Evolutionary conservation across 2,113 vertebrate genomes (phyloP), one percentile per base, ranked within the genome.

Genomic region (Marmota flaviventris): DNA sequence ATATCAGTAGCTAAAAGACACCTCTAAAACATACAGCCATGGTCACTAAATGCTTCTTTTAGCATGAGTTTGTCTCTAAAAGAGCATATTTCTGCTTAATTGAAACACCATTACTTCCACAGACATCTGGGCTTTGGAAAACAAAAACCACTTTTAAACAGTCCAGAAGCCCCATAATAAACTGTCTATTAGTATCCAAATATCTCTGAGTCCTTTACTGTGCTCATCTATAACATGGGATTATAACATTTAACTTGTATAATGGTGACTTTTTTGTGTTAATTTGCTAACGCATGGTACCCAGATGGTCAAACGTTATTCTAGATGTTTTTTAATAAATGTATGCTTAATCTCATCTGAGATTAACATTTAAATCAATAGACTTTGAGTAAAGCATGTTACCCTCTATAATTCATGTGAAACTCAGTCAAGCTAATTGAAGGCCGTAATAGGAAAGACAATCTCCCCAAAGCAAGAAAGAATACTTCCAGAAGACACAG

Each of bases 171-270:
- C 48, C 12, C 22, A 42, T 65, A 93, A 69, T 75, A 94, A 86
- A 69, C 70, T 56, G 4, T 20, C 56, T 34, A 34, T 20, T 84
- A n/a, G 22, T 86, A 14, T 56, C 37, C 20, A 79, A 27, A 56
- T 92, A 53, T 24, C 18, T 45, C 8, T 85, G 61, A 56, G 7
- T 51, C 48, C 5, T 10, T 85, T 90, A 37, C 7, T 45, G 37
- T 91, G 29, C 24, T 95, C 20, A 5, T 84, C 69, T 86, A 25
- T 48, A 85, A 72, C 24, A 72, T 53, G 45, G 45, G 53, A 85
- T 94, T 32, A 51, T 90, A 79, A 83, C 70, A 70, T 75, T 91
- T 91, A 91, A 53, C 63, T 92, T 88, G 29, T 65, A 8, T 56
- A 84, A 67, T 72, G 16, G 24, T 77, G 81, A 42, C 34, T 76